Conservation (phyloP, 2,888 invertebrate species). For the Sphaerophoria taeniata region DNA sequence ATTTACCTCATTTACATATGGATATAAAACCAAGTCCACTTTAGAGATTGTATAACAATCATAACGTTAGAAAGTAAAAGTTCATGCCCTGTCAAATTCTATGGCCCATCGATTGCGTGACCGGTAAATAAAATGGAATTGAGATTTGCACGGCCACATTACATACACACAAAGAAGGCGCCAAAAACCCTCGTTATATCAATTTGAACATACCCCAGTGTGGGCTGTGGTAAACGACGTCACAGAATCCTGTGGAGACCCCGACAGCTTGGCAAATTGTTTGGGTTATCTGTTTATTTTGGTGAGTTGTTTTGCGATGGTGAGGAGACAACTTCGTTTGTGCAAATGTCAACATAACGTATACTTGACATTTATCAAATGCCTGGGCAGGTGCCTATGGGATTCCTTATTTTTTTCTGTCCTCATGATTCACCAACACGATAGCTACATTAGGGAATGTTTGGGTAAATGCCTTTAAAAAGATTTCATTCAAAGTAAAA, state of each 20-base stretch:
- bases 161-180: slow-evolving; percentile 7
- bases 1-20: slow-evolving; percentile 44
- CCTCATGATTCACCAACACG: slow-evolving; percentile 40
- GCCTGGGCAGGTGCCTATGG: slow-evolving; percentile 36
- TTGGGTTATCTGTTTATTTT: slow-evolving; percentile 50
- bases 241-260: slow-evolving; percentile 25
- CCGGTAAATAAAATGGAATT: slow-evolving; percentile 71
- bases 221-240: background rate
- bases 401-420: slow-evolving; percentile 27
- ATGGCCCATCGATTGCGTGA: slow-evolving; percentile 64
- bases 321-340: slow-evolving; percentile 21
- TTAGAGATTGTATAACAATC: slow-evolving; percentile 35
- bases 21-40: slow-evolving; percentile 54
- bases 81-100: slow-evolving; percentile 39
- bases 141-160: slow-evolving; percentile 64
- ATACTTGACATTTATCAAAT: slow-evolving; percentile 43
- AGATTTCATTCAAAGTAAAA: background rate
- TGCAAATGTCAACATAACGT: slow-evolving; percentile 50
- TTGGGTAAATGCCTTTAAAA: background rate
- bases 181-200: slow-evolving; percentile 9
- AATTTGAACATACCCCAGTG: slow-evolving; percentile 6
- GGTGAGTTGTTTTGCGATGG: slow-evolving; percentile 5
- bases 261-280: slow-evolving; percentile 61
- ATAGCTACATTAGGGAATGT: slow-evolving; percentile 2
- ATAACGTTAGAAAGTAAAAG: slow-evolving; percentile 6